Evolutionary conservation across 53 echinoderm and acorn worm genomes (phyloP).

Genomic region (Holothuria scabra): DNA sequence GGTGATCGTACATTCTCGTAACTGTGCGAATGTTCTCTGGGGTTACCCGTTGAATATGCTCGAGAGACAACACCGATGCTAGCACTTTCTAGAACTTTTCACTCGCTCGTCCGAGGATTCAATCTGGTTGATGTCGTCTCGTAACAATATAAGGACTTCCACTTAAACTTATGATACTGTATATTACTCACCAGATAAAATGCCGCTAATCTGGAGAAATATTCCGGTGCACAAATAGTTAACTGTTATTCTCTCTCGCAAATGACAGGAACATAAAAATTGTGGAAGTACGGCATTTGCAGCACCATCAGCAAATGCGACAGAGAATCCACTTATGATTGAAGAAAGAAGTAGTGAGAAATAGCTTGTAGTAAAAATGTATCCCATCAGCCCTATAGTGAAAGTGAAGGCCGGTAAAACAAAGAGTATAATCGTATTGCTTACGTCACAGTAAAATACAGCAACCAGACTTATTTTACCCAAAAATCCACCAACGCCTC

Average conservation of each 20-base stretch:
- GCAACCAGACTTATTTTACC: neutral
- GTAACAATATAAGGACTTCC: too few relatives aligned
- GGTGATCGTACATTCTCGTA: too few relatives aligned
- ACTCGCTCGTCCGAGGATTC: too few relatives aligned
- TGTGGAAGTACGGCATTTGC: neutral
- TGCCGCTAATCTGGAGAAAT: neutral
- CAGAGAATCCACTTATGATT: constrained; percentile 6
- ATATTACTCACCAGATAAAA: neutral
- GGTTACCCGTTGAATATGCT: too few relatives aligned
- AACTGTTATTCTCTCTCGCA: neutral
- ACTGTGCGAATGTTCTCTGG: too few relatives aligned
- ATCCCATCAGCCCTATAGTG: neutral
- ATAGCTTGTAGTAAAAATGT: constrained; percentile 9
- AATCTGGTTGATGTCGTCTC: too few relatives aligned
- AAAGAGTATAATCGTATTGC: neutral
- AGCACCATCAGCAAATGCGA: constrained; percentile 1
- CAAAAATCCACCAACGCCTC: constrained; percentile 25
- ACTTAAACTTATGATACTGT: too few relatives aligned
- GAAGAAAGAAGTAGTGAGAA: neutral
- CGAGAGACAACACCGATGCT: too few relatives aligned
- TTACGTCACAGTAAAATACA: neutral
- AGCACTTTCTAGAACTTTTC: too few relatives aligned
- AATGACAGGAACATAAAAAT: neutral
- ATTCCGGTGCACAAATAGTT: constrained; percentile 10
- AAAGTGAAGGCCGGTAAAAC: neutral